A percentile compares a stretch with the other conserved stretches of the same genome.
These are phyloP conservation scores for Branchipolynoe longqiensis DNA, from an alignment of 2,888 invertebrate genomes.

Conservation along the genomic window DNA sequence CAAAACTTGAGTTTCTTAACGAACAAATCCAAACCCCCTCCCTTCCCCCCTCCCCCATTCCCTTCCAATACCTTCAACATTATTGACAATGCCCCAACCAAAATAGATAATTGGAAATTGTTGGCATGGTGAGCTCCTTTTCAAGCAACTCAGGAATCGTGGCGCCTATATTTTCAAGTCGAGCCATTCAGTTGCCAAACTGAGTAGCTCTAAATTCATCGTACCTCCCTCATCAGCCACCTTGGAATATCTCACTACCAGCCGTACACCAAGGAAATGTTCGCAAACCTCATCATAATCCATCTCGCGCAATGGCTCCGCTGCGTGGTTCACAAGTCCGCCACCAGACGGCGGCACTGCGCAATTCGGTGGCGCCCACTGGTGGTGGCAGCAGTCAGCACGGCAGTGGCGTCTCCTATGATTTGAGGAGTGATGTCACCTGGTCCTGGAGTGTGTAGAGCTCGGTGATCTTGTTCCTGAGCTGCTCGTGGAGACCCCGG, in stretches of 20 bases:
- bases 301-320: not conserved
- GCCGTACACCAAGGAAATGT: not conserved
- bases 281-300: not conserved
- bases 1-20: too few species aligned
- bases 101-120: too few species aligned
- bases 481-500: slow-evolving; percentile 73
- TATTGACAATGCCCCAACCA: too few species aligned
- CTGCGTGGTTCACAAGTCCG: not conserved
- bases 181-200: not conserved
- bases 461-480: slow-evolving; percentile 78
- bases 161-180: not conserved
- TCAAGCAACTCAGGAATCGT: not conserved
- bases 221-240: too few species aligned
- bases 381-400: not conserved
- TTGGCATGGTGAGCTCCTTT: too few species aligned
- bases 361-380: not conserved
- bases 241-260: slow-evolving; percentile 3
- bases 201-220: too few species aligned
- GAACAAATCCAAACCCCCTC: too few species aligned
- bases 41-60: too few species aligned
- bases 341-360: slow-evolving; percentile 16
- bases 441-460: slow-evolving; percentile 69
- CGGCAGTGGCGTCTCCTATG: slow-evolving; percentile 26
- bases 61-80: too few species aligned
- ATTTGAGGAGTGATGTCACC: slow-evolving; percentile 40